Conservation (phyloP, 2,113 vertebrate genomes). For the Cryptoleucopteryx plumbea region DNA sequence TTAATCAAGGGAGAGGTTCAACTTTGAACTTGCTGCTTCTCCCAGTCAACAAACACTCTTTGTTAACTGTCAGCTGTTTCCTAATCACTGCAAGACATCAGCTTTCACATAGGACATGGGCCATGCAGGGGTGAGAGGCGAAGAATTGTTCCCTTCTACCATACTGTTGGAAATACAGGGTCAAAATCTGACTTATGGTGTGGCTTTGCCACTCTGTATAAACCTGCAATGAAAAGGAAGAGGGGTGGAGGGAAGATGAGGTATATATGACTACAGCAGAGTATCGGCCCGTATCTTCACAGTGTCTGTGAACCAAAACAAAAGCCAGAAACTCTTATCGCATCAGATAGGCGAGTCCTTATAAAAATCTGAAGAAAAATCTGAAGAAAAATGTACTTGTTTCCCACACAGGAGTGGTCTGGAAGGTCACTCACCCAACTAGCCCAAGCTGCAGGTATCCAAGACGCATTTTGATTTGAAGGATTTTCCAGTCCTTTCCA, state of each 20-base stretch:
- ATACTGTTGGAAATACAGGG: fast-evolving
- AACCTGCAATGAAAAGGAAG: background rate
- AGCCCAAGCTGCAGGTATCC: background rate
- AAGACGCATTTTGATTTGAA: background rate
- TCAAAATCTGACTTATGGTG: background rate
- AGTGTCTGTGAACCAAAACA: background rate
- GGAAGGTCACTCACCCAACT: background rate
- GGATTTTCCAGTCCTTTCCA: background rate
- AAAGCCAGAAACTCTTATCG: background rate
- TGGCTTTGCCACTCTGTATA: background rate
- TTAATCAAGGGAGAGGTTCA: background rate
- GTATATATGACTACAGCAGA: background rate
- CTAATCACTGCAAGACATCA: background rate
- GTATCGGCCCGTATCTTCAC: fast-evolving
- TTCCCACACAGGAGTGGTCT: background rate
- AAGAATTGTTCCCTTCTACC: background rate
- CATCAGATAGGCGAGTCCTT: background rate
- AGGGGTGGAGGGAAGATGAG: background rate
- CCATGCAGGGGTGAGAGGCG: background rate
- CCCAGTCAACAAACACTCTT: background rate
- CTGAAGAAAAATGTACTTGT: background rate
- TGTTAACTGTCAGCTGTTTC: background rate
- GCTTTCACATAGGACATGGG: background rate
- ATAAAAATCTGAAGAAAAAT: background rate
- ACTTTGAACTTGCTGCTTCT: background rate